These are phyloP conservation scores for Phalanger gymnotis DNA, from an alignment of 2,797 vertebrate genomes.

Conservation along the genomic window DNA sequence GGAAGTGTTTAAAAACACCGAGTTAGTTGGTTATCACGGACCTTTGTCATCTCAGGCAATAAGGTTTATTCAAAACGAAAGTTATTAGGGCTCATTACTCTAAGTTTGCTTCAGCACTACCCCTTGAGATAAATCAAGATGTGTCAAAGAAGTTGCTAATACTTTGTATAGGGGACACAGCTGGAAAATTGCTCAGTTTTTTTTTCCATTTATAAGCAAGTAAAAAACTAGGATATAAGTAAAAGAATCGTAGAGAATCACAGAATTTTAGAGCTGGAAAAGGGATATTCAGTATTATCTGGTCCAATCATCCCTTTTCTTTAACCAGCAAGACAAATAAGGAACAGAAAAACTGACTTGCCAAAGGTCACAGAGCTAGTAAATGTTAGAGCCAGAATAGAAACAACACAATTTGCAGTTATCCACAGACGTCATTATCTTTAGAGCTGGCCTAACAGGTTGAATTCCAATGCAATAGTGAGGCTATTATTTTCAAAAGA, in stretches of 20 bases:
- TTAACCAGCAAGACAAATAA: neutral
- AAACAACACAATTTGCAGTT: neutral
- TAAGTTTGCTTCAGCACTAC: conserved; percentile 18
- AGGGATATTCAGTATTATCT: neutral
- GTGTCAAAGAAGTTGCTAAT: conserved; percentile 40
- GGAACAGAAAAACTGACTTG: neutral
- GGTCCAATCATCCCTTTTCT: neutral
- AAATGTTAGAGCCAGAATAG: neutral
- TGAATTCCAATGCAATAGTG: neutral
- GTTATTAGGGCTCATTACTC: conserved; percentile 35
- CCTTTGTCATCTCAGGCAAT: conserved; percentile 48
- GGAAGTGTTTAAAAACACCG: conserved; percentile 38
- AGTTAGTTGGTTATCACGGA: conserved; percentile 37
- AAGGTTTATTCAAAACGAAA: conserved; percentile 40
- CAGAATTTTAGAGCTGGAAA: neutral
- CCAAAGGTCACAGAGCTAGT: neutral
- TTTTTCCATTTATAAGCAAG: conserved; percentile 16
- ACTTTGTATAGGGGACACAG: conserved; percentile 3
- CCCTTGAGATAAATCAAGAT: conserved; percentile 21
- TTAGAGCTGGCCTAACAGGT: neutral
- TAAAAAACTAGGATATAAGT: conserved; percentile 44
- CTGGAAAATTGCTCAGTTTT: conserved; percentile 40
- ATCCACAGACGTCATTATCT: neutral
- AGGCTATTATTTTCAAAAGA: neutral
- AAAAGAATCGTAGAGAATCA: neutral